Percentiles rank a stretch among this genome's conserved stretches.
Conservation (phyloP, 2,888 invertebrate species). For the Pycnomerus fuliginosus region DNA sequence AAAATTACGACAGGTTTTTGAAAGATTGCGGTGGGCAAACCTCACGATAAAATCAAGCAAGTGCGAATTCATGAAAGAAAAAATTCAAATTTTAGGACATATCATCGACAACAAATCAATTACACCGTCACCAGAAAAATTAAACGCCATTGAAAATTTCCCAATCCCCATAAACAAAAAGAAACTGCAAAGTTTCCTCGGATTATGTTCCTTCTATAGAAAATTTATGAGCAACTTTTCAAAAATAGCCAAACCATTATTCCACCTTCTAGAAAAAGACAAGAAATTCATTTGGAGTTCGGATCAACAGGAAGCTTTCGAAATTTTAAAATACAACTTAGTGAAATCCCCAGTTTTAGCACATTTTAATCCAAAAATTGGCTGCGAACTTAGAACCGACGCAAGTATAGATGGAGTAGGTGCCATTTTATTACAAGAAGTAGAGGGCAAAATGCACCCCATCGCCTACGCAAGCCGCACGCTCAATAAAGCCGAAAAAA, state of each 20-base stretch:
- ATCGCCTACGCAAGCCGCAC: conserved; percentile 1
- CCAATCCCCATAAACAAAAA: conserved; percentile 16
- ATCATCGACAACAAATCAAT: conserved; percentile 10
- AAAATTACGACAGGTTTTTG: conserved; percentile 12
- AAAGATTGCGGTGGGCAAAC: conserved; percentile 10
- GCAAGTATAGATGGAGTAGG: conserved; percentile 3
- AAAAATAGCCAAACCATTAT: conserved; percentile 17
- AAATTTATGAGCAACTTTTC: conserved; percentile 21
- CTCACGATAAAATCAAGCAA: conserved; percentile 20
- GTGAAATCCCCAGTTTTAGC: conserved; percentile 3
- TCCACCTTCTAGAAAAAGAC: conserved; percentile 8
- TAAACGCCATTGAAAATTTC: conserved; percentile 18
- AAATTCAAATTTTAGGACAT: conserved; percentile 16
- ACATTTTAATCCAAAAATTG: conserved; percentile 15
- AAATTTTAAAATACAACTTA: conserved; percentile 2
- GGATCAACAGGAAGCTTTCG: conserved; percentile 9
- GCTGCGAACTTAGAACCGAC: conserved; percentile 15
- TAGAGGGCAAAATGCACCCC: background rate
- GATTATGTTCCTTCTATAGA: conserved; percentile 19
- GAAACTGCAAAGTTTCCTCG: conserved; percentile 17
- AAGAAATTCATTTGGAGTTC: conserved; percentile 7
- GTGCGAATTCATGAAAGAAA: conserved; percentile 16
- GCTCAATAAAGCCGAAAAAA: background rate
- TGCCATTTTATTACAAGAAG: conserved; percentile 1
- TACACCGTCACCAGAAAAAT: conserved; percentile 13